phyloP scores from a whole-genome alignment of 2,113 vertebrate genomes.

The Rhinogobius similis region DNA sequence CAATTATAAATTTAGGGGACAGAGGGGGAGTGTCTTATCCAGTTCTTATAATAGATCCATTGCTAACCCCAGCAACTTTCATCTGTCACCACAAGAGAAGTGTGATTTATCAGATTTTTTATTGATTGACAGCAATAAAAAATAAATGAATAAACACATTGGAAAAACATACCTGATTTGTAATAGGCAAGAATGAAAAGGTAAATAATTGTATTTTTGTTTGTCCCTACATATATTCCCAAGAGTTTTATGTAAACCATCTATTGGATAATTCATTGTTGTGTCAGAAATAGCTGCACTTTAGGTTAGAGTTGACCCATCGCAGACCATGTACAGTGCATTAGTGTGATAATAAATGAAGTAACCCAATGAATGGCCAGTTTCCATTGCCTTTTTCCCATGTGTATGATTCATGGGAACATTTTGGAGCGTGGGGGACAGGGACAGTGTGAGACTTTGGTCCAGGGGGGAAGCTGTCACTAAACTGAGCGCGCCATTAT shows the following conservation, averaged over 20 bases:
- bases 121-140: too few species aligned
- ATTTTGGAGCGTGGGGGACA: slow-evolving; percentile 18
- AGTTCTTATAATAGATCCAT: too few species aligned
- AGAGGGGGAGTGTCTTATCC: too few species aligned
- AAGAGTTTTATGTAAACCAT: background rate
- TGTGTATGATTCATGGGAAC: slow-evolving; percentile 50
- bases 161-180: background rate
- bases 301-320: background rate
- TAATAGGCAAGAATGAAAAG: background rate
- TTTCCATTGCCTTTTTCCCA: slow-evolving; percentile 29
- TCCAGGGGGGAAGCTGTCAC: slow-evolving; percentile 25
- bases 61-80: too few species aligned
- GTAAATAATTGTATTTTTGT: too few species aligned
- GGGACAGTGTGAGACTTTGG: slow-evolving; percentile 24
- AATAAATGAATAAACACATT: background rate
- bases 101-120: too few species aligned
- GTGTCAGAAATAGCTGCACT: background rate
- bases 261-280: background rate
- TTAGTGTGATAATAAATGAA: background rate
- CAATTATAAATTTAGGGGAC: background rate
- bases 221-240: background rate
- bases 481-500: slow-evolving; percentile 22
- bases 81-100: too few species aligned
- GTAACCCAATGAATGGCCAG: background rate
- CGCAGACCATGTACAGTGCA: background rate